Percentiles rank a stretch among this genome's conserved stretches.
These are phyloP conservation scores for Pemphigus obesinymphae DNA, from an alignment of 1,140 invertebrate species.

Conservation along the genomic window DNA sequence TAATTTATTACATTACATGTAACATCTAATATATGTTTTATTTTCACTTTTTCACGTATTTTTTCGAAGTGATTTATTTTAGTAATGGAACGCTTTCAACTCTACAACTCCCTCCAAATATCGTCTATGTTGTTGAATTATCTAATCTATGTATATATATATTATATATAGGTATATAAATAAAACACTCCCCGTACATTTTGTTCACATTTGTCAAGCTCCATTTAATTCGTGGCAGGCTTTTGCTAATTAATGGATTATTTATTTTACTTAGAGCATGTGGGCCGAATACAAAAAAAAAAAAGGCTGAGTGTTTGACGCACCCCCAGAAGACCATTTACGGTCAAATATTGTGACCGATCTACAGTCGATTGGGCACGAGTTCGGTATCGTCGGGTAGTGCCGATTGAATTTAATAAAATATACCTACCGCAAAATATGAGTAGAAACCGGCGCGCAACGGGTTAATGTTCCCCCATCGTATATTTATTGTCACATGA, in stretches of 20 bases:
- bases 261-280: background rate
- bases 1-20: no score
- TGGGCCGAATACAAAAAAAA: background rate
- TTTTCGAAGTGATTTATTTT: no score
- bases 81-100: no score
- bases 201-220: background rate
- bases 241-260: background rate
- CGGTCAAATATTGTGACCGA: background rate
- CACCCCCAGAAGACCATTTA: background rate
- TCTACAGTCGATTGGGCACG: background rate
- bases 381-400: background rate
- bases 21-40: no score
- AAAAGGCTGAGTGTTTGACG: background rate
- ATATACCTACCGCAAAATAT: background rate
- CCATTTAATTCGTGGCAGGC: background rate
- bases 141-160: no score
- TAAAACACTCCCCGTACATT: no score
- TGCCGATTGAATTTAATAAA: background rate
- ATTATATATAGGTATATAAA: no score
- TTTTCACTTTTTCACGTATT: no score
- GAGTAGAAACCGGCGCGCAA: background rate
- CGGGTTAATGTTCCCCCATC: background rate
- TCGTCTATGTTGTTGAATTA: no score
- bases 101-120: no score
- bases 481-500: background rate